These are phyloP conservation scores for Vicugna pacos DNA, from an alignment of 2,113 vertebrate genomes.

Conservation along the genomic window DNA sequence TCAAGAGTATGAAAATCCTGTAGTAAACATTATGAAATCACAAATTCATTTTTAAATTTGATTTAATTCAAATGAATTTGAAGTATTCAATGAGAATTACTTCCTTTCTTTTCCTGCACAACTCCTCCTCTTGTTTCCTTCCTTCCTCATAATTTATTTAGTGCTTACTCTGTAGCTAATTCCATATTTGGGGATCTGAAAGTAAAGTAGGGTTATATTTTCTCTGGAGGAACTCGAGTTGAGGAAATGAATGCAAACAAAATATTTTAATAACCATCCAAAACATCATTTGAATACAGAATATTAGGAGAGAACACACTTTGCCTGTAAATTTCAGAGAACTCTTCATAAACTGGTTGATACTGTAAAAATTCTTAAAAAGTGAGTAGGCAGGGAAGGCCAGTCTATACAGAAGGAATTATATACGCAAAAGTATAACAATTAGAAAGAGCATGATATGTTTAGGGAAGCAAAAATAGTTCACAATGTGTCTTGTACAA, in stretches of 20 bases:
- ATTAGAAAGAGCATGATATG: not conserved
- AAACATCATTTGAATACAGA: not conserved
- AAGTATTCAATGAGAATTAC: not conserved
- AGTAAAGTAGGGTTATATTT: not conserved
- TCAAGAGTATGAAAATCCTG: not conserved
- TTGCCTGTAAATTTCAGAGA: not conserved
- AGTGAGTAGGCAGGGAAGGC: not conserved
- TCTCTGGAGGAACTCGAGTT: not conserved
- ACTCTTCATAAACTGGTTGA: not conserved
- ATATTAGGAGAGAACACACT: not conserved
- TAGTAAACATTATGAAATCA: not conserved
- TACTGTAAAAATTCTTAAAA: not conserved
- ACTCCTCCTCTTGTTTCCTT: not conserved
- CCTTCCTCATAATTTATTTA: not conserved
- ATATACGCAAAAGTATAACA: not conserved
- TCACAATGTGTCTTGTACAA: not conserved
- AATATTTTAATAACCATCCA: not conserved
- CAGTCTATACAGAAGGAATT: not conserved
- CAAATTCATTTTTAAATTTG: not conserved
- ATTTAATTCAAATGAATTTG: not conserved
- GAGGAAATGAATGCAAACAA: not conserved
- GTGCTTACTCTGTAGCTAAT: not conserved
- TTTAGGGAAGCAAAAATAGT: not conserved
- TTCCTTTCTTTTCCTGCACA: not conserved
- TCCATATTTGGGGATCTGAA: not conserved